A percentile compares a stretch with the other conserved stretches of the same genome.
Conservation (phyloP, 2,888 invertebrate species). For the Fragum whitleyi region DNA sequence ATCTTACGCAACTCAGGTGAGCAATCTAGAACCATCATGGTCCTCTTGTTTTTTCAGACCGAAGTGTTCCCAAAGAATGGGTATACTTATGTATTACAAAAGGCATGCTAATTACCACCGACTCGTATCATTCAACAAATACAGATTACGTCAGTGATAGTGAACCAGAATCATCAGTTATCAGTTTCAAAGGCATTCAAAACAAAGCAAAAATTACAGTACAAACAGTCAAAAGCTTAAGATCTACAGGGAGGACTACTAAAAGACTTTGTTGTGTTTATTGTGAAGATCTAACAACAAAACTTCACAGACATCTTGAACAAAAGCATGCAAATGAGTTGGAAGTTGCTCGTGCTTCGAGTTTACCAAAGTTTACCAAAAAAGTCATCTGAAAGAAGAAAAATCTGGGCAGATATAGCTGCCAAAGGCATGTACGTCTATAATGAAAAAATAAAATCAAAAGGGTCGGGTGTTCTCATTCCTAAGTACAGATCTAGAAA, state of each 20-base stretch:
- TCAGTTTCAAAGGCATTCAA: constrained; percentile 15
- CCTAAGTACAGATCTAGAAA: not conserved
- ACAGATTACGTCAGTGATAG: constrained; percentile 7
- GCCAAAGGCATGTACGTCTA: not conserved
- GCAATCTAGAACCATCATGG: too few relatives aligned
- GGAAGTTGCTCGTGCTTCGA: not conserved
- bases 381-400: not conserved
- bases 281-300: not conserved
- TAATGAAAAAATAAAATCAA: constrained; percentile 5
- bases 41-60: too few relatives aligned
- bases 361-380: too few relatives aligned
- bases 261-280: too few relatives aligned
- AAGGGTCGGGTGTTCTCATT: not conserved
- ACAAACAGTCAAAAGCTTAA: not conserved
- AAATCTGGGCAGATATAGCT: not conserved
- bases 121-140: constrained; percentile 2
- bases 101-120: not conserved
- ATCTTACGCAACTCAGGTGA: too few relatives aligned
- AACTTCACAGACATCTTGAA: not conserved
- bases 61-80: not conserved
- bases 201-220: not conserved
- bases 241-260: too few relatives aligned
- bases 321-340: not conserved
- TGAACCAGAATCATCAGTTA: constrained; percentile 1
- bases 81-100: not conserved